Percentiles rank a stretch among this genome's conserved stretches.
These are phyloP conservation scores for Kobus ellipsiprymnus DNA, from an alignment of 2,113 vertebrate species.

Conservation along the genomic window DNA sequence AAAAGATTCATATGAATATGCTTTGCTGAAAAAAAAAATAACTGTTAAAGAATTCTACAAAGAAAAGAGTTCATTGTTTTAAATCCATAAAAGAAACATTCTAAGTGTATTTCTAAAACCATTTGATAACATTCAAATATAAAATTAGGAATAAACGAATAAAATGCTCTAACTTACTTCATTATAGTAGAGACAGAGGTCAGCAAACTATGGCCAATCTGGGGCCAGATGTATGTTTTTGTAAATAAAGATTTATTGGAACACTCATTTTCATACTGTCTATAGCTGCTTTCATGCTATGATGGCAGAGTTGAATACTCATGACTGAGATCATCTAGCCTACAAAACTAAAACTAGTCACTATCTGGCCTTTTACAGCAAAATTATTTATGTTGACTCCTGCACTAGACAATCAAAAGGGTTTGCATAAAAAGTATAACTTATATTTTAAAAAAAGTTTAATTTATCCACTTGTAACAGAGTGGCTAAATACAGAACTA, in stretches of 20 bases:
- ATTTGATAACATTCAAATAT: conserved; percentile 24
- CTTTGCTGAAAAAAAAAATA: neutral
- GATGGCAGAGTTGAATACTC: neutral
- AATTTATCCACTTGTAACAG: neutral
- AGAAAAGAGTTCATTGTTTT: neutral
- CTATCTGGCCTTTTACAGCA: neutral
- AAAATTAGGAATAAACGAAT: conserved; percentile 20
- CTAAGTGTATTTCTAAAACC: neutral
- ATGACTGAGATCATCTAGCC: neutral
- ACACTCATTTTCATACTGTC: neutral
- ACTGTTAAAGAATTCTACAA: neutral
- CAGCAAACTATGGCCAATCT: neutral
- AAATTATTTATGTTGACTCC: neutral
- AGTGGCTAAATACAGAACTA: neutral
- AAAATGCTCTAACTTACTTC: neutral
- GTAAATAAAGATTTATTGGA: neutral
- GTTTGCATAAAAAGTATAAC: neutral
- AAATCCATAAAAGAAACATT: conserved; percentile 26
- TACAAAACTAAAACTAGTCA: conserved; percentile 19
- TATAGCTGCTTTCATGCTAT: neutral
- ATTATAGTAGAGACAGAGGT: neutral
- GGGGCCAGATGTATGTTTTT: neutral
- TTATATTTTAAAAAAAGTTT: neutral
- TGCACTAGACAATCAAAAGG: neutral
- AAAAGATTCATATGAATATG: neutral